Evolutionary conservation across 2,888 invertebrate genomes (phyloP).

Genomic region (Tenthredo distinguenda): DNA sequence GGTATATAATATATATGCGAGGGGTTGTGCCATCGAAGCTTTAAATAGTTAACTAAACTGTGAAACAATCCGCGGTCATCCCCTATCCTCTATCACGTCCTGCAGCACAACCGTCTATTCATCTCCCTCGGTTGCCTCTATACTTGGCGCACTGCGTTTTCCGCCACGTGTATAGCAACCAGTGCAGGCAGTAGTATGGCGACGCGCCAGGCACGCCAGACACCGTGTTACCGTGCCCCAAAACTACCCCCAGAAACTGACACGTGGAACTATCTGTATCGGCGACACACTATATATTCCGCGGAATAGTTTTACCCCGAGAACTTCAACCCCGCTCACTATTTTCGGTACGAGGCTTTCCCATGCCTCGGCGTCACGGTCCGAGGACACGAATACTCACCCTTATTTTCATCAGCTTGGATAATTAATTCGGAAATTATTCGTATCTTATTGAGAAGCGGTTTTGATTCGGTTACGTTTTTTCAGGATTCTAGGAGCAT

Average conservation of each 20-base stretch:
- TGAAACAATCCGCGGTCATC: conserved; percentile 62
- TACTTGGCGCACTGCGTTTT: conserved; percentile 13
- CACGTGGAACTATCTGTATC: background rate
- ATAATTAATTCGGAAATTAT: too few species aligned
- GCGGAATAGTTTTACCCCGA: background rate
- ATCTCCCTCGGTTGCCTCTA: background rate
- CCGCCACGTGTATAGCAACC: background rate
- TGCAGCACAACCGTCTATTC: conserved; percentile 19
- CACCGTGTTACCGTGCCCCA: background rate
- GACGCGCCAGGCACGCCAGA: conserved; percentile 15
- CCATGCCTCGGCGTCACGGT: background rate
- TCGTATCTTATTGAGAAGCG: too few species aligned
- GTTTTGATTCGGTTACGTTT: too few species aligned
- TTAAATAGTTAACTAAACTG: conserved; percentile 67
- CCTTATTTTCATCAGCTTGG: too few species aligned
- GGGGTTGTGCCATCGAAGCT: conserved; percentile 57
- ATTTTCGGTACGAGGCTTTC: background rate
- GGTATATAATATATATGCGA: background rate
- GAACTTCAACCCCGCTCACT: background rate
- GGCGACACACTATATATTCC: background rate
- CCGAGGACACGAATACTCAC: background rate
- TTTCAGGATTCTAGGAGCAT: too few species aligned
- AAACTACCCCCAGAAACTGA: background rate
- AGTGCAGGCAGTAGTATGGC: background rate
- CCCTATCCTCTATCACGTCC: background rate